These are phyloP conservation scores for Nyctibius grandis DNA, from an alignment of 2,797 vertebrate species.

Conservation along the genomic window DNA sequence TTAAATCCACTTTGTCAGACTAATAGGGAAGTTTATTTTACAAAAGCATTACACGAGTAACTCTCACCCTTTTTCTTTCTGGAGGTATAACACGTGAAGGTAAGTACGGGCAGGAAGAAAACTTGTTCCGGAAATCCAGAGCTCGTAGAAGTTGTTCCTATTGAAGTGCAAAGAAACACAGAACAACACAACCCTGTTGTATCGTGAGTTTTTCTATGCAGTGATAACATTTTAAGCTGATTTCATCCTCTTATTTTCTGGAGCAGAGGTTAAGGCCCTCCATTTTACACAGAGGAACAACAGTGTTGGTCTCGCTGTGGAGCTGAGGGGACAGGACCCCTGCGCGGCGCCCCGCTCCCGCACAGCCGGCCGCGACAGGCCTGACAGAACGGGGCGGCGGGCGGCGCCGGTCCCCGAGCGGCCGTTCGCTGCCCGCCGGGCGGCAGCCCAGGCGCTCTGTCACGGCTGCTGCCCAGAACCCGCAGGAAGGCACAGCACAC, in stretches of 20 bases:
- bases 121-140: constrained; percentile 85
- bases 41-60: rapidly evolving
- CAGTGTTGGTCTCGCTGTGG: rapidly evolving
- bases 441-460: no score
- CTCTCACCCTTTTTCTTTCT: constrained; percentile 77
- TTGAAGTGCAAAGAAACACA: rapidly evolving
- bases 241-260: rapidly evolving
- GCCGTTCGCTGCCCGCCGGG: neutral
- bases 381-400: no score
- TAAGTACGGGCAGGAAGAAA: constrained; percentile 80
- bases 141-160: constrained; percentile 79
- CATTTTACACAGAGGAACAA: rapidly evolving
- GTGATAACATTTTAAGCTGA: rapidly evolving
- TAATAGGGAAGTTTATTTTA: neutral
- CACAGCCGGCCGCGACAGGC: neutral
- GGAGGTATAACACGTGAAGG: constrained; percentile 77
- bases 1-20: rapidly evolving
- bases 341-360: no score
- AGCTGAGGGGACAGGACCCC: rapidly evolving
- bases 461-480: no score
- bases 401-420: no score
- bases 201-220: neutral
- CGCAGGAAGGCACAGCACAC: neutral
- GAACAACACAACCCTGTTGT: neutral
- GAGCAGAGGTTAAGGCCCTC: neutral